Evolutionary conservation across 2,888 invertebrate genomes (phyloP).

Genomic region (Anoplius nigerrimus): DNA sequence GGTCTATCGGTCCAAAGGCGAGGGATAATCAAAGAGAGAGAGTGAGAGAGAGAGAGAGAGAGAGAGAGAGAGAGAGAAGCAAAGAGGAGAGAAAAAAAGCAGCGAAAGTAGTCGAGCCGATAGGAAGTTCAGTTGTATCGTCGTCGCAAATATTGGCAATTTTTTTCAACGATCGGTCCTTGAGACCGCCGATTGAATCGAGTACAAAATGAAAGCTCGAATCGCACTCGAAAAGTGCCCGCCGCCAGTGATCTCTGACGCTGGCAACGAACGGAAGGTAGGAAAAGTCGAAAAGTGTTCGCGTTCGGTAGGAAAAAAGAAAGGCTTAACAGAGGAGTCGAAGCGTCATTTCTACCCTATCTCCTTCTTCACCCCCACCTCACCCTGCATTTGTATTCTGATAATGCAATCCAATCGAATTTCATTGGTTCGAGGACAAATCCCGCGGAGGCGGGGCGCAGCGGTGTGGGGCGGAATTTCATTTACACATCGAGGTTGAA

Average conservation of each 20-base stretch:
- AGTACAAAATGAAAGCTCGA: conserved; percentile 42
- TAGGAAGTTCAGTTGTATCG: conserved; percentile 19
- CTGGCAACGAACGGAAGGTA: background rate
- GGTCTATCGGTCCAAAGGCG: background rate
- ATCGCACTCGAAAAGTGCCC: conserved; percentile 24
- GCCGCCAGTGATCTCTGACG: background rate
- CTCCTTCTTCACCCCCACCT: background rate
- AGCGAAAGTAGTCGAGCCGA: conserved; percentile 6
- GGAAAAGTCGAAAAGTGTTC: background rate
- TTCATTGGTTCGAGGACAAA: too few species aligned
- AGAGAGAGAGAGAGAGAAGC: background rate
- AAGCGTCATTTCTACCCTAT: background rate
- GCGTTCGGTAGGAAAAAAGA: background rate
- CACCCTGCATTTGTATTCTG: too few species aligned
- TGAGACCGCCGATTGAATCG: conserved; percentile 43
- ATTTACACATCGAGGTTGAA: too few species aligned
- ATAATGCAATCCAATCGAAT: too few species aligned
- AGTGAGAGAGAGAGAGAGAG: background rate
- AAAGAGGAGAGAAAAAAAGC: conserved; percentile 1
- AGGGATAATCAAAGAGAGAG: conserved; percentile 4
- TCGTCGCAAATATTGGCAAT: conserved; percentile 49
- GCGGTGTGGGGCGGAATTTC: too few species aligned
- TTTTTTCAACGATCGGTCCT: conserved; percentile 53
- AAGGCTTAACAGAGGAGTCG: too few species aligned
- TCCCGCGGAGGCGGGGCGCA: too few species aligned